A percentile compares a stretch with the other conserved stretches of the same genome.
phyloP scores from a whole-genome alignment of 2,113 vertebrate species.

The Elaphurus davidianus region DNA sequence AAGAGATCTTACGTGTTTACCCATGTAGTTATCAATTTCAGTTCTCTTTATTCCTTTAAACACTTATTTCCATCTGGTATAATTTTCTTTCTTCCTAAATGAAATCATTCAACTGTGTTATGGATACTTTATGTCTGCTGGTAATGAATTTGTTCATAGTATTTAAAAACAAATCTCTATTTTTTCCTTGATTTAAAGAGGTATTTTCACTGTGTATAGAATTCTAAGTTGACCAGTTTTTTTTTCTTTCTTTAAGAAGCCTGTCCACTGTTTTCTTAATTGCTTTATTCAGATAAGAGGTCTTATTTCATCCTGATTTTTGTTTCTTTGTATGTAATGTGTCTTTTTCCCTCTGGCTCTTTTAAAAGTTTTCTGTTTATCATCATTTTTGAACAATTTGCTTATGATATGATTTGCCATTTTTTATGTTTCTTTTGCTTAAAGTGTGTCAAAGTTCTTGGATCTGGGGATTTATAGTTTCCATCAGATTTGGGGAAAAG shows the following conservation, averaged over 20 bases:
- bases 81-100: background rate
- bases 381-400: background rate
- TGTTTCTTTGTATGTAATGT: background rate
- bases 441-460: background rate
- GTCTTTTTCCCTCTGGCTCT: background rate
- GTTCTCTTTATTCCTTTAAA: background rate
- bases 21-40: background rate
- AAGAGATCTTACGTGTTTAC: background rate
- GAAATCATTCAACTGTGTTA: background rate
- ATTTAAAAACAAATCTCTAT: background rate
- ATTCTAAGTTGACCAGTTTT: background rate
- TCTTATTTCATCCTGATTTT: background rate
- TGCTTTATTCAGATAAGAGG: background rate
- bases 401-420: background rate
- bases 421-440: background rate
- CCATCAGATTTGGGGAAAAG: background rate
- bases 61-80: background rate
- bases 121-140: background rate
- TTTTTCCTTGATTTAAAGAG: background rate
- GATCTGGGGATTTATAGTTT: background rate
- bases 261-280: background rate
- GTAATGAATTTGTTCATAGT: background rate
- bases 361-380: background rate
- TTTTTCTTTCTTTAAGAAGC: background rate
- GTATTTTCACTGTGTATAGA: background rate